These are phyloP conservation scores for Timema podura DNA, from an alignment of 2,888 invertebrate species.

Conservation along the genomic window DNA sequence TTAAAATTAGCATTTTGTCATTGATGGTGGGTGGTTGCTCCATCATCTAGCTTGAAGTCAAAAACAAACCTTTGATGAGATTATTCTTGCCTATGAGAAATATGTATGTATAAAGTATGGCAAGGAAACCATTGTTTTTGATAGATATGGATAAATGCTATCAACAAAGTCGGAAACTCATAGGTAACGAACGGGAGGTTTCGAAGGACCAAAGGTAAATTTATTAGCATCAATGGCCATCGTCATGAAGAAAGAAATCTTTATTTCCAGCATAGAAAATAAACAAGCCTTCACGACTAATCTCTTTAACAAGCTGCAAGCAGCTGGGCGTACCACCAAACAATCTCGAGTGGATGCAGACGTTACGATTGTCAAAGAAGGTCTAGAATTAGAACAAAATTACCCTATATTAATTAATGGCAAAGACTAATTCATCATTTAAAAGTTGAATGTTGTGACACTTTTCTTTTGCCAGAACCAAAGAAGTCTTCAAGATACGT, in stretches of 20 bases:
- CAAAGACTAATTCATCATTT: background rate
- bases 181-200: background rate
- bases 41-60: slow-evolving; percentile 9
- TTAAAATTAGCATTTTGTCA: background rate
- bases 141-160: background rate
- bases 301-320: slow-evolving; percentile 1
- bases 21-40: slow-evolving; percentile 4
- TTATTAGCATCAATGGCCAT: slow-evolving; percentile 8
- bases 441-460: background rate
- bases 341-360: slow-evolving; percentile 2
- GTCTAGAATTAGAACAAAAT: background rate
- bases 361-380: slow-evolving; percentile 8
- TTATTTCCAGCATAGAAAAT: background rate
- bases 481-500: slow-evolving; percentile 1
- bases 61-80: background rate
- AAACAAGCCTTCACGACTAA: background rate
- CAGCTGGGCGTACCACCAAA: too few species aligned
- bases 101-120: background rate
- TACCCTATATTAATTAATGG: background rate
- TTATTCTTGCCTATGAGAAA: background rate
- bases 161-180: background rate
- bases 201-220: background rate
- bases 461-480: slow-evolving; percentile 5
- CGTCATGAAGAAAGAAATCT: background rate
- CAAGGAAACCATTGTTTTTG: background rate